Percentiles rank a stretch among this genome's conserved stretches.
Evolutionary conservation across 2,797 vertebrate species (phyloP).

Genomic region (Xerus rutilus): DNA sequence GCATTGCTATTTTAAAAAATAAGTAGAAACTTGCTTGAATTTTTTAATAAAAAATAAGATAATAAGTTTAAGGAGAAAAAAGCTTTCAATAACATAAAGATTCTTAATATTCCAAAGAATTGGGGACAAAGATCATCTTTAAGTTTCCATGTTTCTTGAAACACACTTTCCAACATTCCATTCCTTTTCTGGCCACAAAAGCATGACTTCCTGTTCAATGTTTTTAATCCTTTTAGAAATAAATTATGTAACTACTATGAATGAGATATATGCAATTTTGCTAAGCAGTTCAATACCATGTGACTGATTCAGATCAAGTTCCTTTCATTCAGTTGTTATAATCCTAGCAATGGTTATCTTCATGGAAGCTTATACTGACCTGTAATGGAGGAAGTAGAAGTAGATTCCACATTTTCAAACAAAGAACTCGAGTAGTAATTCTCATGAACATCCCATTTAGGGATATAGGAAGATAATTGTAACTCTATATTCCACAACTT

Average conservation of each 20-base stretch:
- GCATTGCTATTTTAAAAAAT: background rate
- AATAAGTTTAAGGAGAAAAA: background rate
- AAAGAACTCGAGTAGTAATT: background rate
- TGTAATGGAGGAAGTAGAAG: background rate
- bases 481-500: background rate
- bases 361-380: background rate
- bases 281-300: background rate
- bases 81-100: background rate
- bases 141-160: background rate
- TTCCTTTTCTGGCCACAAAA: background rate
- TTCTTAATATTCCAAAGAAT: background rate
- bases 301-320: background rate
- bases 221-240: background rate
- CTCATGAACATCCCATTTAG: background rate
- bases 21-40: background rate
- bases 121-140: background rate
- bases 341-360: background rate
- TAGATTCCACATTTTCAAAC: background rate
- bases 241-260: background rate
- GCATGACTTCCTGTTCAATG: background rate
- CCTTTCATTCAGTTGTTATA: background rate
- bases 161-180: background rate
- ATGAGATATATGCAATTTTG: background rate
- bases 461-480: background rate
- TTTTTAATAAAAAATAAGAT: slow-evolving; percentile 2